Percentiles rank a stretch among this genome's conserved stretches.
phyloP scores from a whole-genome alignment of 1,140 invertebrate genomes.

The Drosophila kohkoa region DNA sequence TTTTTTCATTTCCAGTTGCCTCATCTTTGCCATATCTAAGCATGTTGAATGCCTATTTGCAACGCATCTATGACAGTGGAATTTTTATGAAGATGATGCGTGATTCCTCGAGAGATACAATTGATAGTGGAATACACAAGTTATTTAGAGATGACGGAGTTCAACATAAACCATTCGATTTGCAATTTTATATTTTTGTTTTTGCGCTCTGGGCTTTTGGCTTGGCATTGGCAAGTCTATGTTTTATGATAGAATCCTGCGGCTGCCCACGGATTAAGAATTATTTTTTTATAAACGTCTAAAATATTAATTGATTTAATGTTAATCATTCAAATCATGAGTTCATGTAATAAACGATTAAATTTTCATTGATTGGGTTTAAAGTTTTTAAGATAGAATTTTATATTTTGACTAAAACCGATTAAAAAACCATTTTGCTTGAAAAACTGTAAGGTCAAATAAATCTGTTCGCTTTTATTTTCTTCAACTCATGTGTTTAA shows the following conservation, averaged over 20 bases:
- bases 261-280: neutral
- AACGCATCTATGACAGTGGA: conserved; percentile 46
- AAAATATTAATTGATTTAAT: no score
- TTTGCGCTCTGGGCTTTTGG: conserved; percentile 41
- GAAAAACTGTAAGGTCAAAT: no score
- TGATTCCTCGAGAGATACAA: conserved; percentile 33
- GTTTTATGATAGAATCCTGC: conserved; percentile 25
- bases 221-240: conserved; percentile 4
- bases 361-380: neutral
- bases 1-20: conserved; percentile 25
- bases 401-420: no score
- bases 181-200: conserved; percentile 52
- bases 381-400: no score
- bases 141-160: conserved; percentile 5
- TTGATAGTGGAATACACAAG: conserved; percentile 25
- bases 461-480: no score
- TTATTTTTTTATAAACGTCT: no score
- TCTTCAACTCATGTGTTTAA: conserved; percentile 2
- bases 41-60: conserved; percentile 39
- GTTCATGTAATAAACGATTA: no score
- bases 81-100: conserved; percentile 52
- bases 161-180: conserved; percentile 24
- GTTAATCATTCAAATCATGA: no score
- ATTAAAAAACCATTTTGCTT: no score
- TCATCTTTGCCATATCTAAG: conserved; percentile 44